Percentiles rank a stretch among this genome's conserved stretches.
These are phyloP conservation scores for Intellagama lesueurii DNA, from an alignment of 2,797 vertebrate genomes.

Conservation along the genomic window DNA sequence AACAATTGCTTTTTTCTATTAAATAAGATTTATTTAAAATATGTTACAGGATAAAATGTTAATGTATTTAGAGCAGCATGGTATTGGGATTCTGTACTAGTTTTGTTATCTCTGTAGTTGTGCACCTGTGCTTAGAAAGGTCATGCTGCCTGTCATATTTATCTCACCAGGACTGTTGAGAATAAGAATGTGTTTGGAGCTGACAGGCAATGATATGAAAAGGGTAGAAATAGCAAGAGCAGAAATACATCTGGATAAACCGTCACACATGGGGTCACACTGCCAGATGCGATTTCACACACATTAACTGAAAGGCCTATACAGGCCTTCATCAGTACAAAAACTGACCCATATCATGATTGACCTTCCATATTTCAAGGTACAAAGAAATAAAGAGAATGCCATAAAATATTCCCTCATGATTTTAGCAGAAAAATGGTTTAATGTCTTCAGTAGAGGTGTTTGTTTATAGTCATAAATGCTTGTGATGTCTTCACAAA, in stretches of 20 bases:
- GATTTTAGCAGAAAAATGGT: neutral
- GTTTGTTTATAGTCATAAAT: neutral
- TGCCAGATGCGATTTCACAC: conserved; percentile 39
- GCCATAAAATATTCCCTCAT: neutral
- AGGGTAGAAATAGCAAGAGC: conserved; percentile 60
- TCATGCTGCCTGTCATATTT: conserved; percentile 69
- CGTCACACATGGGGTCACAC: conserved; percentile 33
- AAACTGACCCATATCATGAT: conserved; percentile 14
- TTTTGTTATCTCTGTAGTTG: conserved; percentile 57
- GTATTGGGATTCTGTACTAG: conserved; percentile 37
- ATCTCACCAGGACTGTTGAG: conserved; percentile 59
- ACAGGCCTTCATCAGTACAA: neutral
- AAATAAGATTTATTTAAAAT: conserved; percentile 14
- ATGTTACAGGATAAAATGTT: conserved; percentile 34
- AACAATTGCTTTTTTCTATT: conserved; percentile 31
- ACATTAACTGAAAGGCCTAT: conserved; percentile 38
- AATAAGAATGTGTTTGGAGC: conserved; percentile 67
- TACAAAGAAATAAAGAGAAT: conserved; percentile 14
- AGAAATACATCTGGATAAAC: conserved; percentile 57
- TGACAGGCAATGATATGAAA: conserved; percentile 72
- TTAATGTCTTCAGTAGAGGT: neutral
- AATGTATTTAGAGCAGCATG: conserved; percentile 44
- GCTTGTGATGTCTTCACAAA: neutral
- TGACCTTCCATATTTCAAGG: neutral
- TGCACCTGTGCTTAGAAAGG: conserved; percentile 58